phyloP scores from a whole-genome alignment of 2,113 vertebrate species.

The Acrocephalus kingi region DNA sequence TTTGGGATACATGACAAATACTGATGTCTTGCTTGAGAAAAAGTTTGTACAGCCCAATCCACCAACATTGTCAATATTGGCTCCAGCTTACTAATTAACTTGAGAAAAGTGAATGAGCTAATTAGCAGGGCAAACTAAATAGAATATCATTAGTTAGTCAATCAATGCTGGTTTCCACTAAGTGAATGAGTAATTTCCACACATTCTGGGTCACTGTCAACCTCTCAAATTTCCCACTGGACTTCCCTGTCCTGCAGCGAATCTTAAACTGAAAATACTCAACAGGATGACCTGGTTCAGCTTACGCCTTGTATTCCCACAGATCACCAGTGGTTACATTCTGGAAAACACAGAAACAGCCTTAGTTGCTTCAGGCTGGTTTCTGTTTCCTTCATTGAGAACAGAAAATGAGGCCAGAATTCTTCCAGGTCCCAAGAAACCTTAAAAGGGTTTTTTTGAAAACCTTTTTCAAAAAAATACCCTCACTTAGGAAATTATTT shows the following conservation, averaged over 20 bases:
- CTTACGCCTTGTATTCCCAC: background rate
- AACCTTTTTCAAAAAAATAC: background rate
- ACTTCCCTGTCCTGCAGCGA: background rate
- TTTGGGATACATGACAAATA: background rate
- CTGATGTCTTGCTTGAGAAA: background rate
- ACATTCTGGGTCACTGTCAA: background rate
- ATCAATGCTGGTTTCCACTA: conserved; percentile 27
- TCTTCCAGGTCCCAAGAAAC: background rate
- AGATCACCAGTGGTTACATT: background rate
- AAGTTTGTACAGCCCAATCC: conserved; percentile 10
- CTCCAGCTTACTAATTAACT: conserved; percentile 49
- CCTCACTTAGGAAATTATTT: background rate
- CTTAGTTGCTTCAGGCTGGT: background rate
- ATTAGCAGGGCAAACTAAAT: conserved; percentile 52
- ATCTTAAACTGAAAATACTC: background rate
- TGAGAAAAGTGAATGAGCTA: conserved; percentile 30
- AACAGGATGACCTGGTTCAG: background rate
- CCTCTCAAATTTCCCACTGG: background rate
- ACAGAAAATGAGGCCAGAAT: background rate
- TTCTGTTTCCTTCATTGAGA: background rate
- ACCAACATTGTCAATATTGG: conserved; percentile 45
- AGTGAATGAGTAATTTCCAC: conserved; percentile 12
- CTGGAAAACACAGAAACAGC: background rate
- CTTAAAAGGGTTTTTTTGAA: background rate
- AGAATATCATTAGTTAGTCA: conserved; percentile 48